These are phyloP conservation scores for Nannobrachium achirus DNA, from an alignment of 2,113 vertebrate species.

Conservation along the genomic window DNA sequence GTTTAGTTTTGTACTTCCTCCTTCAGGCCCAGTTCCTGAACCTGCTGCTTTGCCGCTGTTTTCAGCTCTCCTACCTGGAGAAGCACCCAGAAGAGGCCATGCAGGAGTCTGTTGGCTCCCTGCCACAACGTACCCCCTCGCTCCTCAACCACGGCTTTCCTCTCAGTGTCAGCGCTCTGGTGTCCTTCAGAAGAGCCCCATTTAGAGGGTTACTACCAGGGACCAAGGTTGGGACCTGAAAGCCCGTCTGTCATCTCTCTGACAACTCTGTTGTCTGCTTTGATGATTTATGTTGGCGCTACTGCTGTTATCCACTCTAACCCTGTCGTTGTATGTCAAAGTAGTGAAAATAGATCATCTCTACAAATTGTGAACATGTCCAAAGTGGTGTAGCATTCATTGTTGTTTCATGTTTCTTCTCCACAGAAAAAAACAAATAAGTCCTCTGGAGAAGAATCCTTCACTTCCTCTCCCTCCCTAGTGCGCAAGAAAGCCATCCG, in stretches of 20 bases:
- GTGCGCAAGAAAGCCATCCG: constrained; percentile 94
- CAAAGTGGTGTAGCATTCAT: neutral
- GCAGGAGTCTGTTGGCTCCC: constrained; percentile 23
- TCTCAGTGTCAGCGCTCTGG: constrained; percentile 89
- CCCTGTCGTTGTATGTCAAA: neutral
- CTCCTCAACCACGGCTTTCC: constrained; percentile 89
- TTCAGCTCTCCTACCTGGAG: constrained; percentile 89
- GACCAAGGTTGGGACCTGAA: constrained; percentile 70
- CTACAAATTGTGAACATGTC: neutral
- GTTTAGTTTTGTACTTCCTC: too few species aligned
- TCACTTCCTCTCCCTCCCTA: constrained; percentile 86
- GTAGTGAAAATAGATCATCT: too few species aligned
- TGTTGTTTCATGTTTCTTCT: neutral
- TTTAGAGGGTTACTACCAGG: constrained; percentile 63
- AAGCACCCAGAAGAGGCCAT: constrained; percentile 86
- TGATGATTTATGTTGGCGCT: too few species aligned
- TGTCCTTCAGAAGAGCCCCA: constrained; percentile 90
- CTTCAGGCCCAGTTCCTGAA: constrained; percentile 89
- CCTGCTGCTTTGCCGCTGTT: constrained; percentile 92
- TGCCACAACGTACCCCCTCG: constrained; percentile 64
- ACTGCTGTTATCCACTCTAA: too few species aligned
- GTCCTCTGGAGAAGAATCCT: constrained; percentile 72
- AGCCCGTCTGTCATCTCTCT: too few species aligned
- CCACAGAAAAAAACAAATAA: constrained; percentile 48
- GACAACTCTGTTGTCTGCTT: neutral